phyloP scores from a whole-genome alignment of 2,797 vertebrate genomes.

The Acipenser transmontanus region DNA sequence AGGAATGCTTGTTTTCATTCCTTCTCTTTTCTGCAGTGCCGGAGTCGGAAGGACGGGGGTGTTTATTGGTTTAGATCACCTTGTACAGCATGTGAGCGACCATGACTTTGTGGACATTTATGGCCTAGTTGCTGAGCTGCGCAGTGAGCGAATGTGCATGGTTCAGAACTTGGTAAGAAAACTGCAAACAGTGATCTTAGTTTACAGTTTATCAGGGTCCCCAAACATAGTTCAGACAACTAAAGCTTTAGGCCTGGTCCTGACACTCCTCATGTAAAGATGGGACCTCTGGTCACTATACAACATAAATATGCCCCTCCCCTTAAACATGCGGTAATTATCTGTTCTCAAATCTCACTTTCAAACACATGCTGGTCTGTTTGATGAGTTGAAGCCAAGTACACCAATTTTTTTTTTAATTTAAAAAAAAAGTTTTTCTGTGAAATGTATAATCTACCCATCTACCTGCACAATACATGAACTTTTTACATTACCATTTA shows the following conservation, averaged over 20 bases:
- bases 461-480: too few species aligned
- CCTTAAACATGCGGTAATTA: too few species aligned
- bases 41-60: conserved; percentile 94
- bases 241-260: neutral
- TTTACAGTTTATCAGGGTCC: neutral
- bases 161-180: conserved; percentile 93
- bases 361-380: too few species aligned
- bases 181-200: neutral
- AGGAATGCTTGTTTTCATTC: conserved; percentile 3
- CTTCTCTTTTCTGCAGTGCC: conserved; percentile 58
- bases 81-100: conserved; percentile 88
- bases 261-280: conserved; percentile 28
- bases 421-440: too few species aligned
- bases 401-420: too few species aligned
- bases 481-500: too few species aligned
- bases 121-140: conserved; percentile 88
- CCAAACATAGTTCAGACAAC: neutral
- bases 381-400: too few species aligned
- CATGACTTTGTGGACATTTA: conserved; percentile 97
- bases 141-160: conserved; percentile 97
- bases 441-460: too few species aligned
- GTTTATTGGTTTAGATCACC: conserved; percentile 89
- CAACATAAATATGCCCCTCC: too few species aligned
- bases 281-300: neutral
- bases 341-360: too few species aligned